Percentiles rank a stretch among this genome's conserved stretches.
Evolutionary conservation across 2,888 invertebrate genomes (phyloP).

Genomic region (Andrena bucephala): DNA sequence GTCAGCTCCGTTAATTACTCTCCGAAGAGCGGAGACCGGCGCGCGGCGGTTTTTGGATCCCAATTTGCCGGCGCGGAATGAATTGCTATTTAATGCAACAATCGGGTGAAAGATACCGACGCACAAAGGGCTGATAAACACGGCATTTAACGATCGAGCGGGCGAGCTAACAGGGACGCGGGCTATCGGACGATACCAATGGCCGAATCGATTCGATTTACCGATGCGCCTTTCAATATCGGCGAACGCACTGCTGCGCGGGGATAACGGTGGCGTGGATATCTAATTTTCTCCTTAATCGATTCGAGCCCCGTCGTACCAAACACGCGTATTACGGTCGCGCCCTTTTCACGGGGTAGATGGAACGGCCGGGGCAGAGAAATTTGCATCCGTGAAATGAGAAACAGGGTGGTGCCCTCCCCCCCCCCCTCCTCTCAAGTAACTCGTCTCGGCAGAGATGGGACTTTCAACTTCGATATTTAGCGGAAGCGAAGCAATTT

Average conservation of each 20-base stretch:
- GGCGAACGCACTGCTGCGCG: constrained; percentile 26
- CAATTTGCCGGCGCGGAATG: background rate
- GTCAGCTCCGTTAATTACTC: constrained; percentile 26
- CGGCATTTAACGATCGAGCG: constrained; percentile 18
- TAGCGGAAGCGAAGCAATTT: background rate
- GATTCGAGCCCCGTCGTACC: constrained; percentile 23
- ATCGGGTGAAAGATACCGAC: constrained; percentile 5
- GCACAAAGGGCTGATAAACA: constrained; percentile 12
- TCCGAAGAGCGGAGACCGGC: background rate
- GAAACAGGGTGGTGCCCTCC: constrained; percentile 3
- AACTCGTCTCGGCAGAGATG: background rate
- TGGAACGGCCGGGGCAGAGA: background rate
- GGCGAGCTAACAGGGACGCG: constrained; percentile 31
- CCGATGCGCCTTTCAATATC: constrained; percentile 42
- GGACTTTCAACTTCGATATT: constrained; percentile 13
- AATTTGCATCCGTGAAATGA: constrained; percentile 21
- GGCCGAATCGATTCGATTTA: constrained; percentile 50
- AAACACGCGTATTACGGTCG: constrained; percentile 2
- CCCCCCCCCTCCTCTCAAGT: background rate
- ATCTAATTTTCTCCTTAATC: constrained; percentile 54
- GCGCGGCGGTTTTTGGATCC: constrained; percentile 3
- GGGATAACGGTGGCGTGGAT: constrained; percentile 31
- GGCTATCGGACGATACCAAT: constrained; percentile 35
- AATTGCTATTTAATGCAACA: constrained; percentile 23
- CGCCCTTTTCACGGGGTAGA: background rate